Base-by-base conservation (phyloP, 37 sponge, comb jelly and placozoan species). In the Cladorhizidae sp. region DNA sequence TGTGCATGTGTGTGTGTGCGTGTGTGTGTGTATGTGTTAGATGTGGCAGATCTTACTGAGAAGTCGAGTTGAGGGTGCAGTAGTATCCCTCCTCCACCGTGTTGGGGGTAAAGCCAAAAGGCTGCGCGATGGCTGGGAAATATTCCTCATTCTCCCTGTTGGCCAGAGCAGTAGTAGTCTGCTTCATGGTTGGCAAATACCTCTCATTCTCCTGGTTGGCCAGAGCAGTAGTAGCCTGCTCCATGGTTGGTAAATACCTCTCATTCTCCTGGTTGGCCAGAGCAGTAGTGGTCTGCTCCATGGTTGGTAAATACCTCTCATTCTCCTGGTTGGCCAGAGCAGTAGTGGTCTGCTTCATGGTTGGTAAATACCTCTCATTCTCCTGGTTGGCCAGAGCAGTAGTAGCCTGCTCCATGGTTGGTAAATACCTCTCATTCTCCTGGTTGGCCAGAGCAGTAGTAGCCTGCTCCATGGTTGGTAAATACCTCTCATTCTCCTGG, bases 41-140 rank as follows among this genome's bases (percentile, higher is more conserved):
- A 58, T 14, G 18, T 28, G 61, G 6, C 12, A 59, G 12, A 17
- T 59, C 61, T 59, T 28, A 59, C 61, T 59, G n/a, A 17, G 28
- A 28, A 59, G 61, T 17, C 3, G 39, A 3, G 7, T 15, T 68
- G 17, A 31, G 28, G 26, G 42, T 45, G 22, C 49, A 71, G 72
- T 45, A 36, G 42, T 8, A 35, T 17, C 72, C 45, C 6, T 49
- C 49, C 1, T 20, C 72, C 72, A 71, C 25, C 1, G 72, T 41
- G 72, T 71, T 36, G 43, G 72, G 72, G 41, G 72, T 41, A 14
- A 71, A 71, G 18, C 17, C 72, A 71, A 43, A 71, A 3, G 26
- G 9, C 25, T 71, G 43, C 28, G 23, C 26, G n/a, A n/a, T n/a
- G n/a, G n/a, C n/a, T n/a, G n/a, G n/a, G n/a, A n/a, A n/a, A n/a